Evolutionary conservation across 2,797 vertebrate species (phyloP).

Genomic region (Nasua narica): DNA sequence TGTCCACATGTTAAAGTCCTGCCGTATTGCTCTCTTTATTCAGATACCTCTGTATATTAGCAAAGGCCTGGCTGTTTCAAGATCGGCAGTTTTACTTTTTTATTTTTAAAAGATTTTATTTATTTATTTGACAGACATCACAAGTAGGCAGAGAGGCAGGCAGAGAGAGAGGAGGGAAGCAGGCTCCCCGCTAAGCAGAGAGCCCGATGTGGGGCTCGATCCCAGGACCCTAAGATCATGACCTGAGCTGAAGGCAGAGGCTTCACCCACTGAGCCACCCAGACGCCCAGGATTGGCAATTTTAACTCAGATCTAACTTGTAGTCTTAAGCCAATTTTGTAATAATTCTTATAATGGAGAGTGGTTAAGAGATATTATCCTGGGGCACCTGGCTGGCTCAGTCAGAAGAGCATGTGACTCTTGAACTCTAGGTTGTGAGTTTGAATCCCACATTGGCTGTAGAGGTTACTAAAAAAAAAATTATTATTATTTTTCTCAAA

Average conservation of each 20-base stretch:
- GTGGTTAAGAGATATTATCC: neutral
- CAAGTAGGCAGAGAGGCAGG: too few species aligned
- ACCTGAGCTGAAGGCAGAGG: too few species aligned
- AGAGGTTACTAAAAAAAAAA: neutral
- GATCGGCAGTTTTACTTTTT: neutral
- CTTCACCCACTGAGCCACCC: too few species aligned
- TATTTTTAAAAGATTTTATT: too few species aligned
- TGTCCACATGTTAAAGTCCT: neutral
- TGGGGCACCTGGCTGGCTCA: neutral
- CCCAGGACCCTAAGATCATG: too few species aligned
- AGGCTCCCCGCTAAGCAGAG: too few species aligned
- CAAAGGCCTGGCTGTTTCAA: neutral
- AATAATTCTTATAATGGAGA: neutral
- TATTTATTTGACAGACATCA: too few species aligned
- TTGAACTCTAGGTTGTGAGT: neutral
- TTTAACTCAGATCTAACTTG: neutral
- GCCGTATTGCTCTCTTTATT: neutral
- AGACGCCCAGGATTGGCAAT: neutral
- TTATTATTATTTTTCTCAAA: neutral
- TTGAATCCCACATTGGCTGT: neutral
- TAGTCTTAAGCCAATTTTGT: neutral
- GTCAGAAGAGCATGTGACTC: neutral
- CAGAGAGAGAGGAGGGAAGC: too few species aligned
- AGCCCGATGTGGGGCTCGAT: too few species aligned
- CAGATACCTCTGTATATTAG: neutral